Conservation (phyloP, 2,113 vertebrate species). For the Gyps fulvus region DNA sequence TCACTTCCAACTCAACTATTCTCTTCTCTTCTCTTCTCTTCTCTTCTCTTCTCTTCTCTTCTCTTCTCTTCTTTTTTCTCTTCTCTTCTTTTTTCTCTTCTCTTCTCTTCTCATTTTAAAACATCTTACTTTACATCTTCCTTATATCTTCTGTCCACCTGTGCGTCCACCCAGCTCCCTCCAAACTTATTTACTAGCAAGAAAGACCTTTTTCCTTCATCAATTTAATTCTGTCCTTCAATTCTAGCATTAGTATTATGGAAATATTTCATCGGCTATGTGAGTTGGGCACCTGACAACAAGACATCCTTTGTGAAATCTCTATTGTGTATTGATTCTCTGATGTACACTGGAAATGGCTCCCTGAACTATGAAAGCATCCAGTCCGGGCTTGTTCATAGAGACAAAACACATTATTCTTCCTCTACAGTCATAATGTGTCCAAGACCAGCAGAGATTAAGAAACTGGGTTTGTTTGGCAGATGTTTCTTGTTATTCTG, state of each 20-base stretch:
- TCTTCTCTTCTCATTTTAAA: neutral
- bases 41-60: too few species aligned
- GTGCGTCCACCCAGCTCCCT: neutral
- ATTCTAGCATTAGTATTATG: neutral
- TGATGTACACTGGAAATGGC: neutral
- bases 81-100: neutral
- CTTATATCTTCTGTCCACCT: neutral
- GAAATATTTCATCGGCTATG: neutral
- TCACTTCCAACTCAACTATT: neutral
- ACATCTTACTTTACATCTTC: neutral
- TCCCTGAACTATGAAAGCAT: neutral
- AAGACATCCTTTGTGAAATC: neutral
- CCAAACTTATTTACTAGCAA: neutral
- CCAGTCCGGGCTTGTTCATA: neutral
- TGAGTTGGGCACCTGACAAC: neutral
- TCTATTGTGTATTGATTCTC: neutral
- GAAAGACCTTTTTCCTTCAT: neutral
- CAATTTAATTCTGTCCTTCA: neutral
- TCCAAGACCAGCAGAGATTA: constrained; percentile 8
- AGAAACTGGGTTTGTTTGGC: constrained; percentile 28
- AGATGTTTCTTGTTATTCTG: constrained; percentile 52
- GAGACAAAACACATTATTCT: neutral
- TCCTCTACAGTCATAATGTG: neutral
- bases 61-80: too few species aligned
- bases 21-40: too few species aligned